A percentile compares a stretch with the other conserved stretches of the same genome.
Conservation (phyloP, 2,797 vertebrate genomes). For the Hippopotamyrus pictus region DNA sequence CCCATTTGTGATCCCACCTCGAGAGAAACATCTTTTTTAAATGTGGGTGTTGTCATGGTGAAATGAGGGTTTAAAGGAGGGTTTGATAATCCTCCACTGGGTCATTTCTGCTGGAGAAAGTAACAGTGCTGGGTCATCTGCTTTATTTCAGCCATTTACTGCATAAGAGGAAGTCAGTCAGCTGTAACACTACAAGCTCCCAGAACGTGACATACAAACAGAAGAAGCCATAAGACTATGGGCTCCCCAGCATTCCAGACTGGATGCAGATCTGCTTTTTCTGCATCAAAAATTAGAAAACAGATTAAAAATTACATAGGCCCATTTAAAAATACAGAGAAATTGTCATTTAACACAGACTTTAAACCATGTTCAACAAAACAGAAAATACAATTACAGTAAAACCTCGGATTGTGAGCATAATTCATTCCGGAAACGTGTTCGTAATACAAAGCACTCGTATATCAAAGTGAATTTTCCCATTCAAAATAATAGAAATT, state of each 20-base stretch:
- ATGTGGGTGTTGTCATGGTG: not conserved
- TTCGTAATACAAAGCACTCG: no score
- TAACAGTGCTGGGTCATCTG: not conserved
- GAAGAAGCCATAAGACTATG: not conserved
- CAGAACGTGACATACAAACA: not conserved
- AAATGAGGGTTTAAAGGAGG: not conserved
- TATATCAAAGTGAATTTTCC: no score
- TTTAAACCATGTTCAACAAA: not conserved
- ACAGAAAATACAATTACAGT: not conserved
- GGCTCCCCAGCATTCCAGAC: not conserved
- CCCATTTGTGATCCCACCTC: not conserved
- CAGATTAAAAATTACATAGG: not conserved
- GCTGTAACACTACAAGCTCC: slow-evolving; percentile 8
- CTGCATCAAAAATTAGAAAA: not conserved
- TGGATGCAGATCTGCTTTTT: not conserved
- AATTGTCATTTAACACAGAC: not conserved
- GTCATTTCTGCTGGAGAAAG: not conserved
- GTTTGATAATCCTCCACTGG: not conserved
- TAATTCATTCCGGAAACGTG: no score
- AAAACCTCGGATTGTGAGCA: no score
- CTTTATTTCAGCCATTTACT: slow-evolving; percentile 7
- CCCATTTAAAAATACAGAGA: not conserved
- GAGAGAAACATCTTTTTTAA: not conserved
- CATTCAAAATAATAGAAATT: no score
- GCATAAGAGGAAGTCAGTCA: slow-evolving; percentile 1